Base-by-base conservation (phyloP, 2,113 vertebrate genomes). In the Nesogale talazaci region DNA sequence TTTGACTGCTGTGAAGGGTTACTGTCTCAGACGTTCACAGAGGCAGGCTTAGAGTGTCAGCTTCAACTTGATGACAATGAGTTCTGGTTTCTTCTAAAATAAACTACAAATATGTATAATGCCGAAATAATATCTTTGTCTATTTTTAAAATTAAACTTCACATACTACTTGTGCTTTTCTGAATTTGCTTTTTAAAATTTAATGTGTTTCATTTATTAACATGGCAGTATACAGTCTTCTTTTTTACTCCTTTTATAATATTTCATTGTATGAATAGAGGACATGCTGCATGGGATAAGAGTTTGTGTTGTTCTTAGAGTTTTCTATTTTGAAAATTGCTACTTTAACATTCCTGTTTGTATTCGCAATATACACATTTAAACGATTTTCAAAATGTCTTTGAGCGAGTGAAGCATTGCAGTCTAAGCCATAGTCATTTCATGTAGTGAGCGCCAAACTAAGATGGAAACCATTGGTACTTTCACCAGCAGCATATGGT, bases 111-210 rank as follows among this genome's bases (percentile, higher is more conserved):
- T 38, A 5, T 22, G 52, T 40, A 2, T 74, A 23, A 19, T n/a
- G 8, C 4, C 84, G 69, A 56, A 76, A 6, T 8, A 83, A 79
- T 38, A n/a, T 25, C 4, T 56, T 88, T 90, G 10, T 31, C 14
- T 65, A 12, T 82, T 65, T 87, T 82, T 34, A 7, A 7, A 7
- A 83, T 70, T 70, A 78, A 70, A 78, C 57, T 90, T 83, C 40
- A 70, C 4, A 23, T 86, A 89, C 36, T 46, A 75, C n/a, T 84
- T 77, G 63, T 79, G 16, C 65, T 88, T 91, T 74, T 61, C 56
- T 63, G 40, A 88, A 77, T 69, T 88, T 76, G 2, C 29, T 93
- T 75, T 56, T 72, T 87, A 79, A 46, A 40, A n/a, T 63, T 95
- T 19, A 74, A 22, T 92, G 7, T 65, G 86, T 94, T 27, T 56